Evolutionary conservation across 2,113 vertebrate species (phyloP), one percentile per base, ranked within the genome.

Genomic region (Hiodon tergisus): DNA sequence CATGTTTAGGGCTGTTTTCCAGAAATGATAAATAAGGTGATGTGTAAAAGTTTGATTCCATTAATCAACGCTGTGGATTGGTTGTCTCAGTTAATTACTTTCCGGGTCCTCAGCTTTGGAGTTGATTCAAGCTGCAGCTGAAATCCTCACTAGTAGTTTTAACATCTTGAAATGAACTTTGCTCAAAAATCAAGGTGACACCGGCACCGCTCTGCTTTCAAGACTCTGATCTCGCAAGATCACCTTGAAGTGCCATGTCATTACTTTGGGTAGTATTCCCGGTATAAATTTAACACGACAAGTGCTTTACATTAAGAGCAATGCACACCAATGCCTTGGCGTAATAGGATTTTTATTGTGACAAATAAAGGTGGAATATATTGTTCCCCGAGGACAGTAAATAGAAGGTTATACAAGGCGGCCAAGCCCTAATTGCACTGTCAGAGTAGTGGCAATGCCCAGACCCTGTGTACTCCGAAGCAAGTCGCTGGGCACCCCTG

Each of bases 341-440:
- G 16, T 84, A 86, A 85, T 85, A 85, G 83, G 81, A 84, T 73
- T 79, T 88, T 89, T 84, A 87, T 83, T 86, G 83, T 89, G 86
- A 88, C 85, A 85, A 71, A 75, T 88, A 85, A 80, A 80, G 81
- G 78, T 81, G 78, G 82, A 87, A 86, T 86, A 86, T 89, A 88
- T 86, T 84, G 85, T 83, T 89, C 85, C 87, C 84, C 74, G 73
- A 79, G 87, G 87, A 90, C 81, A 87, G 83, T 86, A 85, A 89
- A 87, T 85, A 84, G 83, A 88, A 88, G 84, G 88, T 87, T 87
- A 88, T 82, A 83, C 81, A 78, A 81, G 84, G 77, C 61, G 17
- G 14, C 61, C 3, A 16, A 16, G 81, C 81, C 88, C 87, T 58
- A 59, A 60, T 55, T 14, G 46, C 13, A 48, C 57, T 71, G 52